Evolutionary conservation across 2,888 invertebrate genomes (phyloP).

Genomic region (Apeira syringaria): DNA sequence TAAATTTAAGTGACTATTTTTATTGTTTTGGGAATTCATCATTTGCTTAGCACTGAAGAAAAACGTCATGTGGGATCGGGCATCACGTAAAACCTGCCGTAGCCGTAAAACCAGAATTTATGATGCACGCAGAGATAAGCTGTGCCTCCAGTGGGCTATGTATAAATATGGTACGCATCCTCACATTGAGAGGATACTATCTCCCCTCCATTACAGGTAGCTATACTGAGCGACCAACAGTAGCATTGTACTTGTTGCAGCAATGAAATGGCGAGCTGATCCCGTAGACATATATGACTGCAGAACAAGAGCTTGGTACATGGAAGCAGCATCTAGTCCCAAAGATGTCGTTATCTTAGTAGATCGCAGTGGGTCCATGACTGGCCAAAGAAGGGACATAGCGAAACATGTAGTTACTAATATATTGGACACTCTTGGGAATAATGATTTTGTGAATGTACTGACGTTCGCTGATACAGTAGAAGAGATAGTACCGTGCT

Average conservation of each 20-base stretch:
- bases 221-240: not conserved
- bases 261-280: conserved; percentile 91
- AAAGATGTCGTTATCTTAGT: conserved; percentile 95
- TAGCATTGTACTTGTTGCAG: conserved; percentile 52
- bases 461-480: conserved; percentile 94
- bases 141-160: conserved; percentile 23
- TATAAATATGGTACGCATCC: conserved; percentile 20
- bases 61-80: conserved; percentile 16
- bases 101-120: conserved; percentile 20
- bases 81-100: conserved; percentile 19
- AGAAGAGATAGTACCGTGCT: conserved; percentile 93
- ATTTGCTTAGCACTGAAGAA: conserved; percentile 19
- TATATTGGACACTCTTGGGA: conserved; percentile 97
- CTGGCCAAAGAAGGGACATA: conserved; percentile 93
- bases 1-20: conserved; percentile 1
- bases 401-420: conserved; percentile 93
- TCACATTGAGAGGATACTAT: conserved; percentile 10
- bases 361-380: conserved; percentile 96
- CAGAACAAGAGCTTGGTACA: conserved; percentile 97
- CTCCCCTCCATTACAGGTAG: not conserved
- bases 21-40: conserved; percentile 18
- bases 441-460: conserved; percentile 99
- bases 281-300: conserved; percentile 97
- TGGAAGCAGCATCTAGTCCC: conserved; percentile 98
- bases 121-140: conserved; percentile 19